Base-by-base conservation (phyloP, 2,113 vertebrate species). In the Cynoglossus semilaevis region DNA sequence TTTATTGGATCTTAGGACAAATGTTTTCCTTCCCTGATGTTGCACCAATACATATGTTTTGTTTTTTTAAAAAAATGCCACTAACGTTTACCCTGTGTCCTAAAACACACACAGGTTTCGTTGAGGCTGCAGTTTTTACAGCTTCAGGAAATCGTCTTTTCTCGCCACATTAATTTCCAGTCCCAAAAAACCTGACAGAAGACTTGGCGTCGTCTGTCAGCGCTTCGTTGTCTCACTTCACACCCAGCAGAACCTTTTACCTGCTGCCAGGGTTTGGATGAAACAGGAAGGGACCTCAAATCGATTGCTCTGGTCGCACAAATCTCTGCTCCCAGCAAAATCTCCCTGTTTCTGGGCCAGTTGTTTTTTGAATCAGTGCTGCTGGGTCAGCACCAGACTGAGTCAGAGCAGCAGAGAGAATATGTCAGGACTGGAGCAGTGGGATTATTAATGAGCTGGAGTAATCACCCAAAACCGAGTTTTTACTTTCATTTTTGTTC, bases 201-300 rank as follows among this genome's bases (percentile, higher is more conserved):
- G 8, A 40, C 9, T 18, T 37, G 15, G 29, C 53, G n/a, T 15
- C 13, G 35, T 17, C 36, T 51, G 59, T 47, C 53, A 41, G 36
- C 41, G 7, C 54, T 44, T 51, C 19, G 16, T 9, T 54, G 65
- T 53, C 38, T 45, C n/a, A 59, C 7, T 37, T 44, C 42, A n/a
- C 38, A 41, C 1, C 1, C n/a, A 44, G 44, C 29, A 49, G 51
- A 51, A 15, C 19, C 45, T 29, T 51, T 52, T 29, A 56, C 18
- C 10, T 5, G 1, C 14, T 17, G 58, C 58, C 58, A 56, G 11
- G 50, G 15, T 55, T 46, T 50, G 47, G 16, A 41, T 29, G 5
- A 72, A 64, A 59, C 16, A 44, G 16, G 46, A 61, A 51, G 15
- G 62, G 40, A 59, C 67, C 66, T 16, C 12, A 14, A 40, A 70